Conservation (phyloP, 2,113 vertebrate genomes). For the Pollachius pollachius region DNA sequence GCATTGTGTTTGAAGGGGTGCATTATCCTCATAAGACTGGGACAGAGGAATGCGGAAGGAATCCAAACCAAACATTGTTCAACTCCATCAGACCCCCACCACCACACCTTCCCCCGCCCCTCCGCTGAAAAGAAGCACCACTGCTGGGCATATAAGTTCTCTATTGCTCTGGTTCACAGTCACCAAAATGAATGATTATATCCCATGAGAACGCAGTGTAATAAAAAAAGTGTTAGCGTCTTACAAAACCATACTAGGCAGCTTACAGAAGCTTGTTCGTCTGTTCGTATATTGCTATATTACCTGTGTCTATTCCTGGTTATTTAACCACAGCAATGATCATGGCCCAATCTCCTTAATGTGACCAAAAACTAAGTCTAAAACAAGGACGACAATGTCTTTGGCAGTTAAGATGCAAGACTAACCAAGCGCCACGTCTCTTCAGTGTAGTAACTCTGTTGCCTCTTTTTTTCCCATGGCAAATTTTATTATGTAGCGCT, state of each 20-base stretch:
- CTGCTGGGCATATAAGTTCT: not conserved
- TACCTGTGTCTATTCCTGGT: no score
- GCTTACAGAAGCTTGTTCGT: no score
- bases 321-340: conserved; percentile 33
- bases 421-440: not conserved
- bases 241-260: conserved; percentile 12
- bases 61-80: no score
- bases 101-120: no score
- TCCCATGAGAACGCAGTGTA: not conserved
- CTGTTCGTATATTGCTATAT: no score
- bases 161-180: conserved; percentile 17
- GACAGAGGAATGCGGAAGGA: no score
- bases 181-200: no score
- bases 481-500: not conserved
- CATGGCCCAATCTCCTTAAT: conserved; percentile 25
- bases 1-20: not conserved
- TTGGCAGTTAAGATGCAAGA: not conserved
- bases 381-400: conserved; percentile 10
- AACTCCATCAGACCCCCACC: no score
- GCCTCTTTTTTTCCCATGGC: not conserved
- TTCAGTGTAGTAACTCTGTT: not conserved
- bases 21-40: no score
- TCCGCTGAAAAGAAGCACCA: no score
- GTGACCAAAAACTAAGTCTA: conserved; percentile 1
- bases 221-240: not conserved